phyloP scores from a whole-genome alignment of 2,113 vertebrate species.

The Takifugu bimaculatus region DNA sequence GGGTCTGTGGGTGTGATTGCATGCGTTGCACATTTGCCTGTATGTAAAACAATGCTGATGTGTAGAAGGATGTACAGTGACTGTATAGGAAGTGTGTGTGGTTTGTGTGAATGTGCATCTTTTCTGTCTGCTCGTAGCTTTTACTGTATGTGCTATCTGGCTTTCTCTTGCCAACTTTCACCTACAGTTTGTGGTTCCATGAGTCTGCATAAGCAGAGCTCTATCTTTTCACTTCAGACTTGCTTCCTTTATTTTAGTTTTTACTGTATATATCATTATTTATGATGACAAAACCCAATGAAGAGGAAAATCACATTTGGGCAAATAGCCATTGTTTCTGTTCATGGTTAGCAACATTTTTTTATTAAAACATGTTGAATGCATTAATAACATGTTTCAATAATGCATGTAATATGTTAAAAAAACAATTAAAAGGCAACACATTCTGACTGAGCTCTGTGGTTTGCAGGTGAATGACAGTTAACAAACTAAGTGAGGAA shows the following conservation, averaged over 20 bases:
- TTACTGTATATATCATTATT: neutral
- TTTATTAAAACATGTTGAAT: too few relatives aligned
- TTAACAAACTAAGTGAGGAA: constrained; percentile 41
- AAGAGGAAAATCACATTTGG: too few relatives aligned
- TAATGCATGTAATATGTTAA: too few relatives aligned
- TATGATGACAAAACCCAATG: too few relatives aligned
- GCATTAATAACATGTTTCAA: too few relatives aligned
- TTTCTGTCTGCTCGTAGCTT: constrained; percentile 28
- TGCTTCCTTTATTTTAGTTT: neutral
- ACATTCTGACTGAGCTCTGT: constrained; percentile 25
- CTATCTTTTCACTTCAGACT: neutral
- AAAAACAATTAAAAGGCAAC: neutral
- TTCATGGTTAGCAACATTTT: too few relatives aligned
- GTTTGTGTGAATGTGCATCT: constrained; percentile 58
- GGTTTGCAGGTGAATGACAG: constrained; percentile 56
- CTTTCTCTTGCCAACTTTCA: constrained; percentile 10
- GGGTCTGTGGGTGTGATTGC: constrained; percentile 1
- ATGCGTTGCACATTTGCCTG: neutral
- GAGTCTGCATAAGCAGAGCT: constrained; percentile 39
- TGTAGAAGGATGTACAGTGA: constrained; percentile 37
- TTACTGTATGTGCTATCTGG: neutral
- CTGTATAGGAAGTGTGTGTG: constrained; percentile 58
- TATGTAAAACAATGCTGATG: constrained; percentile 19
- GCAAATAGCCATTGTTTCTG: too few relatives aligned
- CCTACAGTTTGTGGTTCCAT: constrained; percentile 16